Evolutionary conservation across 2,797 vertebrate genomes (phyloP).

Genomic region (Glossophaga mutica): DNA sequence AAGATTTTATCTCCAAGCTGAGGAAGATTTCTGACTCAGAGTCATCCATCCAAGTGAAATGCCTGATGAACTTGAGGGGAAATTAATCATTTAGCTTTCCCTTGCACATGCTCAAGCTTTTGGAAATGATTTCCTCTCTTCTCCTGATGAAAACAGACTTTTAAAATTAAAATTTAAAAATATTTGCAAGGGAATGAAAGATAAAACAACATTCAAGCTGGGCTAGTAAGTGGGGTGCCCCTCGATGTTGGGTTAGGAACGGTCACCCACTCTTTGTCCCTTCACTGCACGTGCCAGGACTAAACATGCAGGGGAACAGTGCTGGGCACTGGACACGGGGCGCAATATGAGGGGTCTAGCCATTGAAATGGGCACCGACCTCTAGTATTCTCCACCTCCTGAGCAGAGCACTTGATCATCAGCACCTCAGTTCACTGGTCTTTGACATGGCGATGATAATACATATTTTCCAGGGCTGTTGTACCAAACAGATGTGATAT

Average conservation of each 20-base stretch:
- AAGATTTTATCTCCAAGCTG: neutral
- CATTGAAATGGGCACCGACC: neutral
- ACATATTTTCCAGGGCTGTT: neutral
- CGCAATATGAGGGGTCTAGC: neutral
- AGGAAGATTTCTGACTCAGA: neutral
- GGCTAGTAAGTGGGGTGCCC: neutral
- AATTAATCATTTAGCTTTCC: constrained; percentile 42
- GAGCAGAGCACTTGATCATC: neutral
- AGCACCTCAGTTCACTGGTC: neutral
- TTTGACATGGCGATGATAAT: neutral
- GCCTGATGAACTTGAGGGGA: neutral
- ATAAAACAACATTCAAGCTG: neutral
- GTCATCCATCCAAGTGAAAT: constrained; percentile 18
- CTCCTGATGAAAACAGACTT: neutral
- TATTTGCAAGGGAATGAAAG: neutral
- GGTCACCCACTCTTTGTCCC: neutral
- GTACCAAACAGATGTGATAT: neutral
- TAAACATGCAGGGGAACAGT: neutral
- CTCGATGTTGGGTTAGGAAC: neutral
- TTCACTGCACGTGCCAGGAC: neutral
- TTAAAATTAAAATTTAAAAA: neutral
- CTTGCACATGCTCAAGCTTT: constrained; percentile 18
- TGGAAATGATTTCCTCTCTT: constrained; percentile 41
- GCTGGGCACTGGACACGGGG: neutral
- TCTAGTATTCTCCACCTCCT: neutral